phyloP scores from a whole-genome alignment of 1,140 invertebrate genomes.

The Dermatophagoides farinae region DNA sequence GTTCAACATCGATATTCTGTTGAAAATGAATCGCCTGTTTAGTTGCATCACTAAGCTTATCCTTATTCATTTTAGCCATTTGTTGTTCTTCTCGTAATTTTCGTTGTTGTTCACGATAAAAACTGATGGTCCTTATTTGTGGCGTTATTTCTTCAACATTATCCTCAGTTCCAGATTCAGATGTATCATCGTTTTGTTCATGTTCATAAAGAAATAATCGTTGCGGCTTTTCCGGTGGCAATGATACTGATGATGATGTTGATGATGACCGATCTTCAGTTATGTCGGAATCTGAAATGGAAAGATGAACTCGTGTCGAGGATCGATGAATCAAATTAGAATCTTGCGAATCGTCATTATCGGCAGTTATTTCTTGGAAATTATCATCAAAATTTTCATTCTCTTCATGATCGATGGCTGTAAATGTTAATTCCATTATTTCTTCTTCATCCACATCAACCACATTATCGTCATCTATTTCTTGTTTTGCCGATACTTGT shows the following conservation, averaged over 20 bases:
- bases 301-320: background rate
- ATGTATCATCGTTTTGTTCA: background rate
- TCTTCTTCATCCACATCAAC: background rate
- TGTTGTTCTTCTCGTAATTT: background rate
- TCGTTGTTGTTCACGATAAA: slow-evolving; percentile 2
- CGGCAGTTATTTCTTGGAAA: too few relatives aligned
- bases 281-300: background rate
- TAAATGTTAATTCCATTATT: background rate
- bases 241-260: background rate
- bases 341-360: too few relatives aligned
- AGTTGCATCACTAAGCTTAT: background rate
- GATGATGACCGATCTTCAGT: background rate
- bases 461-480: background rate
- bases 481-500: background rate
- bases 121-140: slow-evolving; percentile 2
- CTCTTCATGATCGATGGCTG: background rate
- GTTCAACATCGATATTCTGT: background rate
- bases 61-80: background rate
- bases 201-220: background rate
- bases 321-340: background rate
- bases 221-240: background rate
- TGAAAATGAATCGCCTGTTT: background rate
- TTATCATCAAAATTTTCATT: too few relatives aligned
- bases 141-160: background rate
- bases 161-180: background rate